Base-by-base conservation (phyloP, 2,797 vertebrate species). In the Rhynchotus rufescens region DNA sequence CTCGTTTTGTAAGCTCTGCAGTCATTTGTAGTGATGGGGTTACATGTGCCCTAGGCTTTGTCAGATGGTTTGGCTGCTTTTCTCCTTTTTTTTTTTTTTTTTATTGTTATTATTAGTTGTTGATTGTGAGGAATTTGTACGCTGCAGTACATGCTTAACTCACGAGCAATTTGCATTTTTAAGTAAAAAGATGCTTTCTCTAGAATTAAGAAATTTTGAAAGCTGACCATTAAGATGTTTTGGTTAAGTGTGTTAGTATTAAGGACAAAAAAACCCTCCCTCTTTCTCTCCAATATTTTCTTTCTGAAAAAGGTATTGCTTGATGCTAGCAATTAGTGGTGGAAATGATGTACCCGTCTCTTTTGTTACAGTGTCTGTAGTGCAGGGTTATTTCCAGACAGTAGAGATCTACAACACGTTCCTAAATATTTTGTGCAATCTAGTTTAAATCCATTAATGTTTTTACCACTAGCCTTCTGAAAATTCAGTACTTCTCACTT, bases 51-150 rank as follows among this genome's bases (percentile, higher is more conserved):
- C 94, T 93, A 92, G 95, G 95, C 95, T 96, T 96, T 96, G 91
- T 97, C 95, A 96, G 93, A 97, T 96, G 94, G 94, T 86, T 97
- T 95, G 95, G 94, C 93, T 97, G 90, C 80, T 90, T 92, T 94
- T 93, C 84, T 94, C 60, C 54, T 86, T 45, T 11, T 80, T 62
- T 92, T 92, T 49, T 2, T 36, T 36, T 36, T 36, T 36, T 36
- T 36, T 2, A 54, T 69, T 86, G 23, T 74, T 94, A 32, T 89
- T 91, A 86, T 88, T 94, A 85, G 77, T 88, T 81, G 84, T 86
- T 95, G 83, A 56, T 84, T 80, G 86, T 91, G 78, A 93, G 57
- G 80, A 92, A 85, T 90, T 93, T 11, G 15, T 83, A 75, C 84
- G 72, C 30, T 30, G 67, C 72, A 86, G 45, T 89, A 80, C 47